Percentiles rank a stretch among this genome's conserved stretches.
These are phyloP conservation scores for Isotomurus palustris DNA, from an alignment of 2,888 invertebrate species.

Conservation along the genomic window DNA sequence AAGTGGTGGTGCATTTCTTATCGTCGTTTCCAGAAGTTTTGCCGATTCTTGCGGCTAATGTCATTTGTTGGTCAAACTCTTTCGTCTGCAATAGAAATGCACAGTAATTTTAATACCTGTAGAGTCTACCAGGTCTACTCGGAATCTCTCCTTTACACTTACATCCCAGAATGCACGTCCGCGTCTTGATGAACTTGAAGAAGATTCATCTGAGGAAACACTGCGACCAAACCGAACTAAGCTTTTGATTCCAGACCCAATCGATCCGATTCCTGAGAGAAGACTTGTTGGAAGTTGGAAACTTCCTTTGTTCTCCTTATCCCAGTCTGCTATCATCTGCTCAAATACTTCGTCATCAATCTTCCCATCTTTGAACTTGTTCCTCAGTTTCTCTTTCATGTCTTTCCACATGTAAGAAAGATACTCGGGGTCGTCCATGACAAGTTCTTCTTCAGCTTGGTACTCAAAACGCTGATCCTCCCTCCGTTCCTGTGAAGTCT, in stretches of 20 bases:
- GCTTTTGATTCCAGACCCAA: slow-evolving; percentile 24
- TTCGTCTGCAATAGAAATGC: slow-evolving; percentile 15
- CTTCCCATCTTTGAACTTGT: slow-evolving; percentile 2
- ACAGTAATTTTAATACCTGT: not conserved
- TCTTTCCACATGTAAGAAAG: slow-evolving; percentile 17
- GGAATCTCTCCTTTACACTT: no score
- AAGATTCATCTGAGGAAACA: not conserved
- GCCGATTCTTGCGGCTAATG: slow-evolving; percentile 26
- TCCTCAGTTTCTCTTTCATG: slow-evolving; percentile 4
- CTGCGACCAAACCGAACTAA: slow-evolving; percentile 25
- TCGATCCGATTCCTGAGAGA: no score
- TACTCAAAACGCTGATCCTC: slow-evolving; percentile 21
- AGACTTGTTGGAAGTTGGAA: not conserved
- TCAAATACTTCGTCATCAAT: not conserved
- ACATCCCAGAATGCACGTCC: slow-evolving; percentile 5
- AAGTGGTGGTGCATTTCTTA: slow-evolving; percentile 24
- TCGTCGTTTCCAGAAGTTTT: not conserved
- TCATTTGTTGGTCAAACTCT: slow-evolving; percentile 28
- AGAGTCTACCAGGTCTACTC: not conserved
- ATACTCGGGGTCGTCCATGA: slow-evolving; percentile 26
- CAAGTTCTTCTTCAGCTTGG: slow-evolving; percentile 28
- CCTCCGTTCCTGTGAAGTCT: slow-evolving; percentile 2
- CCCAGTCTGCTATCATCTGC: not conserved
- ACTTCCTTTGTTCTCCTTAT: not conserved
- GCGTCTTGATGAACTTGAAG: not conserved